These are phyloP conservation scores for Falco naumanni DNA, from an alignment of 2,797 vertebrate species.

Conservation along the genomic window DNA sequence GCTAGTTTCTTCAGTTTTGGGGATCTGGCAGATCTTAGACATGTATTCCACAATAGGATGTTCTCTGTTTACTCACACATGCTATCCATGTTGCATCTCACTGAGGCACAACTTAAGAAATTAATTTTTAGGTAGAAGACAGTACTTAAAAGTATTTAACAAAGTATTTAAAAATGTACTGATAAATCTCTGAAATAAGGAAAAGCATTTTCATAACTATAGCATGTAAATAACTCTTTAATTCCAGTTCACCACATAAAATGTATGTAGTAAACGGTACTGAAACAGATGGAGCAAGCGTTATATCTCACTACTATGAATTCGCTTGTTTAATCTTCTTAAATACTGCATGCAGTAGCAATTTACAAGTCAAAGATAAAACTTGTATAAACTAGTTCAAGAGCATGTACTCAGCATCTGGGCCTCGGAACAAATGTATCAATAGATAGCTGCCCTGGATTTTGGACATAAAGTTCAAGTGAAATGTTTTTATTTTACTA, in stretches of 20 bases:
- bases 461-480: neutral
- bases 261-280: neutral
- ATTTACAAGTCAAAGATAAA: neutral
- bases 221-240: neutral
- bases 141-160: neutral
- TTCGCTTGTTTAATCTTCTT: neutral
- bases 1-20: neutral
- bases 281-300: neutral
- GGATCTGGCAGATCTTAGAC: neutral
- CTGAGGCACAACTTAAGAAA: neutral
- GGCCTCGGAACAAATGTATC: neutral
- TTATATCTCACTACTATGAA: neutral
- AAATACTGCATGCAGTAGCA: neutral
- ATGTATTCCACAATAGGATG: neutral
- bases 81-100: neutral
- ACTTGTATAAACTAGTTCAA: neutral
- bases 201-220: neutral
- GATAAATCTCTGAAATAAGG: neutral
- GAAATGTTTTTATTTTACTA: neutral
- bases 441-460: neutral
- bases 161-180: neutral
- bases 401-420: neutral
- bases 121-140: neutral
- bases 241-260: neutral
- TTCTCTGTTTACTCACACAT: neutral